Percentiles rank a stretch among this genome's conserved stretches.
These are phyloP conservation scores for Gymnopithys bicolor DNA, from an alignment of 2,797 vertebrate species.

Conservation along the genomic window DNA sequence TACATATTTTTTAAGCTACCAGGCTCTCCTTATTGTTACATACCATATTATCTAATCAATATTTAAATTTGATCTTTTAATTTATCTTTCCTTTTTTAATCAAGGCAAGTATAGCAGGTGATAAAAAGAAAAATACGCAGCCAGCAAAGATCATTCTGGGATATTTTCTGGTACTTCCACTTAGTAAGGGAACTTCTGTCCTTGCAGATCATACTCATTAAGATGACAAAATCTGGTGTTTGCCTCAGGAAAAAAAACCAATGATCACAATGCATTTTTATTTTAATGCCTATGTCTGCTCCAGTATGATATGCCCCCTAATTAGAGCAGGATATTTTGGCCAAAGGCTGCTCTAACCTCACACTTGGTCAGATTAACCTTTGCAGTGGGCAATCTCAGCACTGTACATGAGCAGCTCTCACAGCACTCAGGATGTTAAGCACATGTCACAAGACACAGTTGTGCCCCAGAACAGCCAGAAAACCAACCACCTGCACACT, in stretches of 20 bases:
- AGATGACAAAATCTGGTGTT: neutral
- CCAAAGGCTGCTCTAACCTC: neutral
- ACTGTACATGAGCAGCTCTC: neutral
- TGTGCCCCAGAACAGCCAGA: neutral
- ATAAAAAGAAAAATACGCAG: neutral
- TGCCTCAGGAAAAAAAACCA: neutral
- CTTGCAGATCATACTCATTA: neutral
- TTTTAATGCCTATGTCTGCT: neutral
- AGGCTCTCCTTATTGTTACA: neutral
- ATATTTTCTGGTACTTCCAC: neutral
- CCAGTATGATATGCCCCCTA: neutral
- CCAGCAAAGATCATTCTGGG: neutral
- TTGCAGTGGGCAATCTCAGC: conserved; percentile 14
- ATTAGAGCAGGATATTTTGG: neutral
- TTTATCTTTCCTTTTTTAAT: neutral
- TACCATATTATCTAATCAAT: neutral
- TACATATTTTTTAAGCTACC: neutral
- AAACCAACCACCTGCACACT: conserved; percentile 4
- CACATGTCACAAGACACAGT: neutral
- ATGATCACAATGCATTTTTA: neutral
- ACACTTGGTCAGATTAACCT: conserved; percentile 14
- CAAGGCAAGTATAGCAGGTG: neutral
- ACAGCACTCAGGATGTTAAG: conserved; percentile 37
- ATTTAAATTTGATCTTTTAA: neutral
- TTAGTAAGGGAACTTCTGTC: neutral